phyloP scores from a whole-genome alignment of 2,113 vertebrate genomes.

The Trichomycterus rosablanca region DNA sequence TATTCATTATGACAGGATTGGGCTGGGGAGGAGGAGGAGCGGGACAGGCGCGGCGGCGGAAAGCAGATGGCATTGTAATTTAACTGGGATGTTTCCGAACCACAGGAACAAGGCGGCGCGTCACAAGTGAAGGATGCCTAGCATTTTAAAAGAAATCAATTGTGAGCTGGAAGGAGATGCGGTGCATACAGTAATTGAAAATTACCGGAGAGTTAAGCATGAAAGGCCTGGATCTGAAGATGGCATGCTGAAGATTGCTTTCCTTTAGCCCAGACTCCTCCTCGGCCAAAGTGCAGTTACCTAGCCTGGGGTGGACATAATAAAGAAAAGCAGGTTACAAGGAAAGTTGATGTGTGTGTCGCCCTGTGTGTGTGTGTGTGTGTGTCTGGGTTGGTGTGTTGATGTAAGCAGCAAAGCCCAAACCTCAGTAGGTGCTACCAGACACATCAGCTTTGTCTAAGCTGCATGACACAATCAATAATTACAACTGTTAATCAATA shows the following conservation, averaged over 20 bases:
- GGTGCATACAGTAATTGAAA: constrained; percentile 77
- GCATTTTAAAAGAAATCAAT: constrained; percentile 73
- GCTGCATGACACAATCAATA: constrained; percentile 67
- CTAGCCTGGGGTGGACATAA: too few species aligned
- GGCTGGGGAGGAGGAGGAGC: constrained; percentile 40
- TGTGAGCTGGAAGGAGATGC: constrained; percentile 63
- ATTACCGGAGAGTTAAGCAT: constrained; percentile 62
- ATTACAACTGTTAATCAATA: constrained; percentile 79
- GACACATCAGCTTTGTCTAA: constrained; percentile 63
- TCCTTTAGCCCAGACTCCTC: too few species aligned
- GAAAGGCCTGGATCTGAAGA: constrained; percentile 5
- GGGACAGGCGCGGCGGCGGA: constrained; percentile 36
- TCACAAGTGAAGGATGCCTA: constrained; percentile 39
- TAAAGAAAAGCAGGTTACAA: background rate
- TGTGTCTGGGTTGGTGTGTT: too few species aligned
- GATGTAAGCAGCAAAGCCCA: constrained; percentile 31
- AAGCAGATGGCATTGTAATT: constrained; percentile 55
- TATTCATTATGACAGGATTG: constrained; percentile 57
- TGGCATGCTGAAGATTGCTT: background rate
- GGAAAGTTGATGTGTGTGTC: background rate
- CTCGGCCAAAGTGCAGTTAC: background rate
- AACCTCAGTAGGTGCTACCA: constrained; percentile 42
- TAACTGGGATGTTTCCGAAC: constrained; percentile 49
- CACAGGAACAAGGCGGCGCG: constrained; percentile 40
- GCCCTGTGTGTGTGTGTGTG: too few species aligned